phyloP scores from a whole-genome alignment of 1,140 invertebrate genomes.

The Luehdorfia chinensis region DNA sequence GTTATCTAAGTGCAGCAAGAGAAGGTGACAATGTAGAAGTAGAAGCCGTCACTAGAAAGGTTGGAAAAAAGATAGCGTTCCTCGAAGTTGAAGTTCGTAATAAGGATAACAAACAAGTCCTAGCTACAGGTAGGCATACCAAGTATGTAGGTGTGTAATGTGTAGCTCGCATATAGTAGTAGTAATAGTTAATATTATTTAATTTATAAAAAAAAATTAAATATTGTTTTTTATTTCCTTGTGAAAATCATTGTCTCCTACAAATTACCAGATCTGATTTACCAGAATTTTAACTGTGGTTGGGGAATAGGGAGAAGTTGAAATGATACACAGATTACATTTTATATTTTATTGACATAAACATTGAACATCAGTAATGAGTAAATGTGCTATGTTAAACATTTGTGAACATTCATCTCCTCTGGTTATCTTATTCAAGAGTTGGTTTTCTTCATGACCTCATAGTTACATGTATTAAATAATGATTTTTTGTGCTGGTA shows the following conservation, averaged over 20 bases:
- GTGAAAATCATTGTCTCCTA: neutral
- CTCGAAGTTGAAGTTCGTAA: conserved; percentile 86
- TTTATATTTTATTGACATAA: conserved; percentile 18
- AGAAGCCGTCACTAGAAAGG: conserved; percentile 86
- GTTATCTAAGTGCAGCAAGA: conserved; percentile 85
- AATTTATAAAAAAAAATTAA: conserved; percentile 2
- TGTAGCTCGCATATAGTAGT: conserved; percentile 15
- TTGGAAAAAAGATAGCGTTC: conserved; percentile 89
- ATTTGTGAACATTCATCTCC: no score
- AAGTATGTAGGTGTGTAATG: conserved; percentile 81
- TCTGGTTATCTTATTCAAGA: no score
- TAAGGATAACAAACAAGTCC: conserved; percentile 82
- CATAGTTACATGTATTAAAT: no score
- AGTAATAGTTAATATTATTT: conserved; percentile 4
- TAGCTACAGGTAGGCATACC: conserved; percentile 89
- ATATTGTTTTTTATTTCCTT: conserved; percentile 1
- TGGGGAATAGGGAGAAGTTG: neutral
- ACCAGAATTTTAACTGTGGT: no score
- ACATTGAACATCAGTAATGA: conserved; percentile 13
- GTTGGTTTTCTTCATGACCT: no score
- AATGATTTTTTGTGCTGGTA: no score
- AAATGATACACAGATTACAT: conserved; percentile 2
- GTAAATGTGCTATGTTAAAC: neutral
- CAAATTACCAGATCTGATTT: no score
- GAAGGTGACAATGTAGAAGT: conserved; percentile 88